Base-by-base conservation (phyloP, 2,888 invertebrate species). In the Drosophila dives region DNA sequence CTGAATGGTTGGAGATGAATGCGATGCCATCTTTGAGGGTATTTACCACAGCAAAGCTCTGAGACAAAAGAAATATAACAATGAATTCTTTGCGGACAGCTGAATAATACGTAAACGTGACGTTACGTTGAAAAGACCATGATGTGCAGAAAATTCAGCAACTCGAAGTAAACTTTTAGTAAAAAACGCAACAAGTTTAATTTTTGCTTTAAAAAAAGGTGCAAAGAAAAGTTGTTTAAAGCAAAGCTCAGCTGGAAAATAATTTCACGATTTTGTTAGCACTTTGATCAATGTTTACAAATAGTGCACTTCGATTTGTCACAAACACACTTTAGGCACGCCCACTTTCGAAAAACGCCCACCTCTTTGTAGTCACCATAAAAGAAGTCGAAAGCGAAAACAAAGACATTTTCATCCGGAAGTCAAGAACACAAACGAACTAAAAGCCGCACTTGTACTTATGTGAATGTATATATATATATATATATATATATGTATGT, bases 361-460 rank as follows among this genome's bases (percentile, higher is more conserved):
- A 66, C 59, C 49, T 34, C 33, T 66, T 59, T 62, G 61, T 33
- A 29, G 55, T 17, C 36, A 26, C 45, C 62, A 64, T 40, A 62
- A 61, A 67, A 68, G 63, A 64, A 73, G 62, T 72, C 49, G 50
- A 71, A 68, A 64, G 65, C 72, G 64, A 78, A 77, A 84, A 83
- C 79, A 83, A 86, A 86, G 87, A 79, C 77, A 67, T 81, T 77
- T 75, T 64, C 71, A 64, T 80, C 69, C 85, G 89, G 85, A 87
- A 87, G 86, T 87, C 89, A 81, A 80, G 83, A 83, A 85, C 85
- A 89, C 85, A 87, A 89, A 85, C 89, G 83, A 85, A 83, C 83
- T 89, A 87, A 87, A 86, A 89, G 86, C 89, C 85, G 75, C 78
- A 77, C 26, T 54, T 36, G 12, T 38, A 55, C 55, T n/a, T n/a